phyloP scores from a whole-genome alignment of 2,888 invertebrate species.

The Neocrepidodera transversa region DNA sequence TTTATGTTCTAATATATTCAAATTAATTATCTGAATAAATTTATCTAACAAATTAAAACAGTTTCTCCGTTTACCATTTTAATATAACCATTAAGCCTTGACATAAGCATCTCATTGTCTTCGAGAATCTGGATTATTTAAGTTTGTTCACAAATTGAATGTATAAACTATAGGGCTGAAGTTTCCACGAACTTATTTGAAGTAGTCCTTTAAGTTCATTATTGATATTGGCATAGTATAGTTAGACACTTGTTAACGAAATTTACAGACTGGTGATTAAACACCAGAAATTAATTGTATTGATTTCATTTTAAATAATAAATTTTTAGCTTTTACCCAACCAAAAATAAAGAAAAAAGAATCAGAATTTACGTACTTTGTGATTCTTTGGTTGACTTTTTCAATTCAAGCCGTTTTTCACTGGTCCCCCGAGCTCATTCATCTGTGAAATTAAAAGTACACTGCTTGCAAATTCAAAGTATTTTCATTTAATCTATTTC shows the following conservation, averaged over 20 bases:
- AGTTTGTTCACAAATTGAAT: constrained; percentile 14
- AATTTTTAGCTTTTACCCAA: no score
- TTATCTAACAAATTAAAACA: no score
- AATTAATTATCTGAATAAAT: no score
- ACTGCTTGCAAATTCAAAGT: constrained; percentile 23
- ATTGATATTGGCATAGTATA: constrained; percentile 6
- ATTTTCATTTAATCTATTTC: constrained; percentile 25
- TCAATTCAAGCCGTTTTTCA: constrained; percentile 19
- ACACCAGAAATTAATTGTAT: no score
- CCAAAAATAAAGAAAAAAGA: constrained; percentile 1
- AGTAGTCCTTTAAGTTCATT: constrained; percentile 2
- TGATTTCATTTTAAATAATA: no score
- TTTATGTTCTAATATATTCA: no score
- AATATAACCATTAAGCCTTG: constrained; percentile 5
- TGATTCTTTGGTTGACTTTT: constrained; percentile 23
- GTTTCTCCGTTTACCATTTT: constrained; percentile 12
- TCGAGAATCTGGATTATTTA: constrained; percentile 5
- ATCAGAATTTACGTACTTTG: constrained; percentile 22
- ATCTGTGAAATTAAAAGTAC: constrained; percentile 28
- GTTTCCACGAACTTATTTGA: constrained; percentile 10
- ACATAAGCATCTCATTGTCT: constrained; percentile 13
- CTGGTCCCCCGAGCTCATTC: constrained; percentile 9
- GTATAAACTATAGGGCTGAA: constrained; percentile 7
- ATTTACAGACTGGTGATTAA: no score
- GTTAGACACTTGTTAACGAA: constrained; percentile 2